Base-by-base conservation (phyloP, 1,140 invertebrate genomes). In the Calephelis virginiensis region DNA sequence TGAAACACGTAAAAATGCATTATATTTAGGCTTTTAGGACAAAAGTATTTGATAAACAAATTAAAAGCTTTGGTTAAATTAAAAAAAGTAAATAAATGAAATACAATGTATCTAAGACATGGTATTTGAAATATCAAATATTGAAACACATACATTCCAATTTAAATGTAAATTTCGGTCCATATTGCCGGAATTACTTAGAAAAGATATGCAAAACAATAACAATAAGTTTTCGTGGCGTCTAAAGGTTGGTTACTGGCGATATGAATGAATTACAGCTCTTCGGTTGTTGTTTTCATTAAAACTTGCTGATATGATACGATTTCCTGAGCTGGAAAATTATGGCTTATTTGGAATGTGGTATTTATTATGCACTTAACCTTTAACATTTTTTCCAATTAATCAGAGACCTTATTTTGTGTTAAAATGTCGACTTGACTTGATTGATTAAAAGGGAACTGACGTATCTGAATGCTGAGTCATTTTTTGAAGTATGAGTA, bases 131-230 rank as follows among this genome's bases (percentile, higher is more conserved):
- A 40, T 40, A 40, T 40, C 40, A 40, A 8, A 8, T 40, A 40
- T 40, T 40, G 40, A 40, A 40, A 40, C 40, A 40, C 8, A 40
- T 17, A 40, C 8, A 40, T 50, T 28, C 14, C 50, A 53, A 53
- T 53, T 53, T 53, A 53, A 53, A 53, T 53, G 14, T 14, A 53
- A 53, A 53, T 53, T 53, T 53, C 1, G 8, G 14, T 53, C 9
- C 13, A 53, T 53, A 53, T 53, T 53, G 14, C 17, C 17, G 17
- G 50, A 53, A 53, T 53, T 53, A 53, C 50, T 53, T 53, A 53
- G 14, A 53, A 53, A 53, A 56, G 50, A 56, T 56, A 56, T 56
- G 50, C 50, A 56, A 56, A 50, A 56, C 50, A 56, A 56, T 56
- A 37, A 56, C 50, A 56, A 56, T 56, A 56, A 56, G 50, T 56